These are phyloP conservation scores for Timema podura DNA, from an alignment of 2,888 invertebrate species.

Conservation along the genomic window DNA sequence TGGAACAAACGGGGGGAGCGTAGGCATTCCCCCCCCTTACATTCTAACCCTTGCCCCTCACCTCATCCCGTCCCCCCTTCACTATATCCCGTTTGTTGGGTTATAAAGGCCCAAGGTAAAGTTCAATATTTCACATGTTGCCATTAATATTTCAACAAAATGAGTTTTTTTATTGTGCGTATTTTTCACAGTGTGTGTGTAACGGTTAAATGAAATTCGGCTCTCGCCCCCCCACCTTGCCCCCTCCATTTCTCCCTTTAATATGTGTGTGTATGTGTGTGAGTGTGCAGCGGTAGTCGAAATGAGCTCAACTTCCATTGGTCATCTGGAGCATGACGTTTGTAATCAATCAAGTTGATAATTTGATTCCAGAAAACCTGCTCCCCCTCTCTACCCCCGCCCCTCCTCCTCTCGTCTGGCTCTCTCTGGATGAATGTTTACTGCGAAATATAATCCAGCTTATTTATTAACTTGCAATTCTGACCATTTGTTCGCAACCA, in stretches of 20 bases:
- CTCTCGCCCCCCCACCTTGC: conserved; percentile 17
- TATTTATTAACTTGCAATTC: conserved; percentile 31
- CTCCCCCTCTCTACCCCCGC: conserved; percentile 21
- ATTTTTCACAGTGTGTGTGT: conserved; percentile 27
- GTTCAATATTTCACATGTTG: conserved; percentile 33
- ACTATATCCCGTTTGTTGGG: no score
- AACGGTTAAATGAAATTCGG: conserved; percentile 29
- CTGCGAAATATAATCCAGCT: conserved; percentile 31
- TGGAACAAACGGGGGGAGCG: conserved; percentile 21
- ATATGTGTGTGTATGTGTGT: conserved; percentile 5
- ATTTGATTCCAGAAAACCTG: conserved; percentile 30
- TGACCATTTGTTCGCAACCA: conserved; percentile 31
- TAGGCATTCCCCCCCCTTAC: no score
- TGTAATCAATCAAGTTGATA: conserved; percentile 34
- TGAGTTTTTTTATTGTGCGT: conserved; percentile 32
- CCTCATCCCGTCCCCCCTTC: no score
- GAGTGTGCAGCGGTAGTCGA: conserved; percentile 19
- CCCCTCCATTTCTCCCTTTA: conserved; percentile 17
- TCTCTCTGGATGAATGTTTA: conserved; percentile 31
- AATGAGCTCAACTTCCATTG: conserved; percentile 34
- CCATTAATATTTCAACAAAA: conserved; percentile 33
- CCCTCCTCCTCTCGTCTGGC: conserved; percentile 31
- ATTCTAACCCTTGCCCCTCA: no score
- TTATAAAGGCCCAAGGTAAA: conserved; percentile 31
- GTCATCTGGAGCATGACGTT: conserved; percentile 32